Conservation (phyloP, 30 jellyfish, hydroid and myxozoan genomes). For the Haliclystus octoradiatus region DNA sequence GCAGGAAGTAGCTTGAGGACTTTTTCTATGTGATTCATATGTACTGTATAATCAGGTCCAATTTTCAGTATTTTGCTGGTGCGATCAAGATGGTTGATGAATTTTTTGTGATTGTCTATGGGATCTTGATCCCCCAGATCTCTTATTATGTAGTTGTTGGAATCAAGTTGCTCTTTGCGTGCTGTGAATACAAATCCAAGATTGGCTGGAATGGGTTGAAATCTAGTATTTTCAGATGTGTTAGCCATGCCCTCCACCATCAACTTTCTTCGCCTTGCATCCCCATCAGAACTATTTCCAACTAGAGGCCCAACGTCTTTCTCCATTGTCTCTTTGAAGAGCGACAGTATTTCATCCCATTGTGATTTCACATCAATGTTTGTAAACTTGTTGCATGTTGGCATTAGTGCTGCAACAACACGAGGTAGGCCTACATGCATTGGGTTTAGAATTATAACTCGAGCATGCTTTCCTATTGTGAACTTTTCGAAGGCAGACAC, state of each 20-base stretch:
- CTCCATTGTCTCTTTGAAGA: conserved; percentile 1
- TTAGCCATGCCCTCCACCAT: neutral
- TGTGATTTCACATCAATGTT: neutral
- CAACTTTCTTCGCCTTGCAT: neutral
- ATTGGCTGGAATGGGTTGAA: too few relatives aligned
- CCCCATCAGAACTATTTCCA: conserved; percentile 11
- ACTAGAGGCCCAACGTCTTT: neutral
- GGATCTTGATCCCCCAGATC: conserved; percentile 1
- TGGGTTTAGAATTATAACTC: too few relatives aligned
- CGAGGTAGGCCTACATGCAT: conserved; percentile 6
- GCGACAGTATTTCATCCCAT: neutral
- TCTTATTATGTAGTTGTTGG: neutral
- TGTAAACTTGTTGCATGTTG: conserved; percentile 2
- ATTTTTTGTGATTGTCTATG: conserved; percentile 2
- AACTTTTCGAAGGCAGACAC: neutral
- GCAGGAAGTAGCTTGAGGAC: too few relatives aligned
- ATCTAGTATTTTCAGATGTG: too few relatives aligned
- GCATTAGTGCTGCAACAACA: neutral
- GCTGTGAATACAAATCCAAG: too few relatives aligned
- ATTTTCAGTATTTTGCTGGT: neutral
- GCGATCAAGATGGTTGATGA: conserved; percentile 6
- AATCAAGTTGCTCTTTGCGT: too few relatives aligned
- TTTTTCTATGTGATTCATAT: neutral
- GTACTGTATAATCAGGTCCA: conserved; percentile 1
- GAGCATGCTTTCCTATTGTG: too few relatives aligned